A percentile compares a stretch with the other conserved stretches of the same genome.
Evolutionary conservation across 2,888 invertebrate species (phyloP).

Genomic region (Lepidochrysops patricia): DNA sequence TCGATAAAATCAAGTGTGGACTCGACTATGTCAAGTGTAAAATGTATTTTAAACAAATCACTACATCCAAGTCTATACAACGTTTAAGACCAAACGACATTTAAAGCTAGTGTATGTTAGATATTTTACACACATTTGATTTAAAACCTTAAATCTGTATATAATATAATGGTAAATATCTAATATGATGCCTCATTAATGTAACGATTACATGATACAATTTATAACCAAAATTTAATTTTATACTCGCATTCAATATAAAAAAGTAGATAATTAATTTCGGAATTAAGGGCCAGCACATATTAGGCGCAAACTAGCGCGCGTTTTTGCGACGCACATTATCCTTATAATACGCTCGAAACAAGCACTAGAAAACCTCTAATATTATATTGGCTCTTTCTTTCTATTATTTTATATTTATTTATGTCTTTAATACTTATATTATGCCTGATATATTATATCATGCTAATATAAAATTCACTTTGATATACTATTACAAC

Average conservation of each 20-base stretch:
- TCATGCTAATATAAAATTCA: neutral
- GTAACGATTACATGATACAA: neutral
- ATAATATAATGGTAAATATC: neutral
- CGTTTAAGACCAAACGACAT: neutral
- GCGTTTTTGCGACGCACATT: no score
- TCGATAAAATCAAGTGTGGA: neutral
- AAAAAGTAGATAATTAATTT: no score
- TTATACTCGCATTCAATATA: neutral
- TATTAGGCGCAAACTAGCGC: no score
- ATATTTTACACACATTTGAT: neutral
- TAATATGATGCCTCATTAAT: neutral
- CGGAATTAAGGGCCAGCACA: no score
- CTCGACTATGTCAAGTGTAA: neutral
- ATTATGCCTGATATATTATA: neutral
- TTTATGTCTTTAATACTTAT: neutral
- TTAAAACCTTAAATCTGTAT: neutral
- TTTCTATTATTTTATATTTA: neutral
- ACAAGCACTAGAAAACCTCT: no score
- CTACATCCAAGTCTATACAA: slow-evolving; percentile 10
- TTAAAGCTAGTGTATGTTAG: slow-evolving; percentile 7
- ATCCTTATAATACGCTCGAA: no score
- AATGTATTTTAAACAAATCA: slow-evolving; percentile 2
- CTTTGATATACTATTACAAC: neutral
- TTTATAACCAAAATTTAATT: neutral
- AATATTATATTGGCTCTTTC: neutral